phyloP scores from a whole-genome alignment of 2,113 vertebrate species.

The Sphyrna mokarran region DNA sequence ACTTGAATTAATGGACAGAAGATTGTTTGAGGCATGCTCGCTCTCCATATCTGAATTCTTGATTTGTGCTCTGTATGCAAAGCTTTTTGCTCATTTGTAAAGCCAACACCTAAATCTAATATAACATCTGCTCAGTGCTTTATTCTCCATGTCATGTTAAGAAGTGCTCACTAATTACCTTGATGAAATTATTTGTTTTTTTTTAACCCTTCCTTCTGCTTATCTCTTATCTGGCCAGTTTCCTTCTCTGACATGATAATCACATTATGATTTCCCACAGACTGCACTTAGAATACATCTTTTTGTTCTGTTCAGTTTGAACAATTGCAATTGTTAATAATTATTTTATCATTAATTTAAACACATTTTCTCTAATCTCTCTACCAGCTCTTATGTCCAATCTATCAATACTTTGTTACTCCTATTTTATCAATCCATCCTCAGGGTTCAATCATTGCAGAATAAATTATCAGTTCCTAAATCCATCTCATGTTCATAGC shows the following conservation, averaged over 20 bases:
- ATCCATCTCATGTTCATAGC: not conserved
- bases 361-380: not conserved
- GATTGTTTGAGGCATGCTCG: not conserved
- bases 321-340: not conserved
- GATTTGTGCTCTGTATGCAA: not conserved
- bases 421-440: not conserved
- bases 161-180: not conserved
- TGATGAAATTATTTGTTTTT: not conserved
- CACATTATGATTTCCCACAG: constrained; percentile 1
- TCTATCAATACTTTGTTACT: not conserved
- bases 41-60: not conserved
- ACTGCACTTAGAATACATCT: not conserved
- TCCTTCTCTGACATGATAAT: not conserved
- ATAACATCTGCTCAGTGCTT: not conserved
- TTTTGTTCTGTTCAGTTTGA: not conserved
- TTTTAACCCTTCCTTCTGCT: not conserved
- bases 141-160: not conserved
- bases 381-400: not conserved
- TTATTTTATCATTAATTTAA: not conserved
- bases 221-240: not conserved
- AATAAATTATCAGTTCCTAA: not conserved
- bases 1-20: not conserved
- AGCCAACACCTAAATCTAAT: not conserved
- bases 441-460: not conserved
- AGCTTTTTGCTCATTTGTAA: constrained; percentile 8